Evolutionary conservation across 2,113 vertebrate species (phyloP), one percentile per base, ranked within the genome.

Genomic region (Pseudopodoces humilis): DNA sequence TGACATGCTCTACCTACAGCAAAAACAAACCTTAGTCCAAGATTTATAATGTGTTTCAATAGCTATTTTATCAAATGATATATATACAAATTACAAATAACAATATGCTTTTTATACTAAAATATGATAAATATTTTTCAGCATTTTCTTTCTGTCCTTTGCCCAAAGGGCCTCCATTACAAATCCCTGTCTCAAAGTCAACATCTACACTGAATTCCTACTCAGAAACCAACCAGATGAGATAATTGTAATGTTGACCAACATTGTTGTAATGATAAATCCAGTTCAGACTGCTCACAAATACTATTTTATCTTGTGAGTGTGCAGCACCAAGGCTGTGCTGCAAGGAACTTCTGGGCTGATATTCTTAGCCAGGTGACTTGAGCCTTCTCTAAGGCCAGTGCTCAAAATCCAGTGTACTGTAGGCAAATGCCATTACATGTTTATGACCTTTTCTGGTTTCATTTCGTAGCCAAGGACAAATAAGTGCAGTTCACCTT

Each of bases 401-500:
- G 0, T 35, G 58, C 46, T 74, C 37, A 27, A 30, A 72, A 8
- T 77, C 12, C n/a, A 19, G 5, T 39, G 19, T 53, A 50, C 79
- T 35, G 7, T 35, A 90, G n/a, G 62, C 85, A 96, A 95, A 93
- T 80, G 35, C 59, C 58, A 64, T 72, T 67, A 28, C 49, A 17
- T 4, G 16, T 41, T 94, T 41, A 9, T 80, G 85, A 94, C 90
- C 70, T 94, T 94, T 95, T 24, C 74, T 95, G 37, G 4, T 43
- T 96, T 92, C 14, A 6, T 72, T 76, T 63, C 69, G 17, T 22
- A 74, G 53, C 60, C 35, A 80, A 81, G 55, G 27, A 64, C 65
- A 91, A 86, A 62, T 28, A 92, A 83, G 28, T 63, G 44, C 12
- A 55, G 64, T 16, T 93, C 94, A 86, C 83, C 62, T 94, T 95